Evolutionary conservation across 2,888 invertebrate species (phyloP).

Genomic region (Orthonychiurus folsomi): DNA sequence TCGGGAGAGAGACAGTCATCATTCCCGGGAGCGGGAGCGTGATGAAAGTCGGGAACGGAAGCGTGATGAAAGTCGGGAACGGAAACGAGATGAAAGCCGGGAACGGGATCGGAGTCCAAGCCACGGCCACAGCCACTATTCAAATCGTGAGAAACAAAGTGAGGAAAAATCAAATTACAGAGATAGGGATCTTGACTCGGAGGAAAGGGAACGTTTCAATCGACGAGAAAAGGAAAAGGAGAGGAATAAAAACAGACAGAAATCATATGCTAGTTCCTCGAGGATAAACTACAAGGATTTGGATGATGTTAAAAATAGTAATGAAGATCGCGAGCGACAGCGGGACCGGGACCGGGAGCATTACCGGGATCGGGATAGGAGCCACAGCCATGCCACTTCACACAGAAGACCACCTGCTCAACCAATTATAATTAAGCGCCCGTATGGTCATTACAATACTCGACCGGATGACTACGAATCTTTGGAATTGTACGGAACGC

Average conservation of each 20-base stretch:
- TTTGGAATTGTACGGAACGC: neutral
- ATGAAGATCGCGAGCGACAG: slow-evolving; percentile 18
- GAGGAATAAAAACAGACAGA: neutral
- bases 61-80: neutral
- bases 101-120: neutral
- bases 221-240: slow-evolving; percentile 4
- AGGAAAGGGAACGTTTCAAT: neutral
- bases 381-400: neutral
- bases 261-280: neutral
- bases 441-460: slow-evolving; percentile 29
- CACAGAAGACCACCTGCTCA: neutral
- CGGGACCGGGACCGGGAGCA: slow-evolving; percentile 13
- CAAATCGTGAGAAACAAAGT: neutral
- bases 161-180: neutral
- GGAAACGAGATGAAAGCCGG: neutral
- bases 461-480: slow-evolving; percentile 14
- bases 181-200: neutral
- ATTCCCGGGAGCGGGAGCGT: neutral
- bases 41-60: slow-evolving; percentile 2
- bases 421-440: slow-evolving; percentile 36
- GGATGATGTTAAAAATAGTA: neutral
- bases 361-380: slow-evolving; percentile 4
- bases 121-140: neutral
- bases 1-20: neutral
- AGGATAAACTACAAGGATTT: neutral